Evolutionary conservation across 2,888 invertebrate species (phyloP).

Genomic region (Tubulanus polymorphus): DNA sequence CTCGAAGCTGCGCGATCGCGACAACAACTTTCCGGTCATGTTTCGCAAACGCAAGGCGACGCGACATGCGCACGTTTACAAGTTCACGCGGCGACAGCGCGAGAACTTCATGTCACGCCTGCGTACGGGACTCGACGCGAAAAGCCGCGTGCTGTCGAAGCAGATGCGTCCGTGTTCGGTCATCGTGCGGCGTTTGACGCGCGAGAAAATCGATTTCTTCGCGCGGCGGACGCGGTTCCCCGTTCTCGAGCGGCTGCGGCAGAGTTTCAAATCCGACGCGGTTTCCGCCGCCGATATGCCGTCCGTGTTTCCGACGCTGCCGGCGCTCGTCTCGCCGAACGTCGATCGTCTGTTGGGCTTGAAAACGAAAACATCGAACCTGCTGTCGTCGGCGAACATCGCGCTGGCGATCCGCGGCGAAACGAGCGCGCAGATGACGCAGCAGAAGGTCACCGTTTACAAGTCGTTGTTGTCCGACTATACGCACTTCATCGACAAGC

Average conservation of each 20-base stretch:
- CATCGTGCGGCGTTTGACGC: constrained; percentile 23
- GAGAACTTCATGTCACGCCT: constrained; percentile 28
- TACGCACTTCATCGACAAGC: too few relatives aligned
- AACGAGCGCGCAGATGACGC: constrained; percentile 29
- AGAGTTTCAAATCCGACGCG: not conserved
- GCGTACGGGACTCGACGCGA: constrained; percentile 31
- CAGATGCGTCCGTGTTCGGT: constrained; percentile 28
- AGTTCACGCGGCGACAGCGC: constrained; percentile 29
- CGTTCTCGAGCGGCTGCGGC: constrained; percentile 15
- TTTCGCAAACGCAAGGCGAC: constrained; percentile 26
- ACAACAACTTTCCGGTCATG: constrained; percentile 27
- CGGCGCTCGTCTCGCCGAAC: constrained; percentile 28
- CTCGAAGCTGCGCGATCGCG: constrained; percentile 32
- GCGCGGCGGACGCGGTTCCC: too few relatives aligned
- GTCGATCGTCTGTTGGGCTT: constrained; percentile 34
- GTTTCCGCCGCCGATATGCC: not conserved
- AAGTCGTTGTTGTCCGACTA: not conserved
- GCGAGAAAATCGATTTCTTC: constrained; percentile 23
- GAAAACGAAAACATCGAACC: constrained; percentile 19
- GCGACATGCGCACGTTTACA: constrained; percentile 30
- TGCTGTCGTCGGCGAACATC: constrained; percentile 25
- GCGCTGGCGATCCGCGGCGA: constrained; percentile 39
- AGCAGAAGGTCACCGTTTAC: constrained; percentile 25
- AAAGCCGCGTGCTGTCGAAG: constrained; percentile 25
- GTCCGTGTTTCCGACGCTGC: constrained; percentile 29